A percentile compares a stretch with the other conserved stretches of the same genome.
Evolutionary conservation across 2,888 invertebrate species (phyloP).

Genomic region (Zelleria hepariella): DNA sequence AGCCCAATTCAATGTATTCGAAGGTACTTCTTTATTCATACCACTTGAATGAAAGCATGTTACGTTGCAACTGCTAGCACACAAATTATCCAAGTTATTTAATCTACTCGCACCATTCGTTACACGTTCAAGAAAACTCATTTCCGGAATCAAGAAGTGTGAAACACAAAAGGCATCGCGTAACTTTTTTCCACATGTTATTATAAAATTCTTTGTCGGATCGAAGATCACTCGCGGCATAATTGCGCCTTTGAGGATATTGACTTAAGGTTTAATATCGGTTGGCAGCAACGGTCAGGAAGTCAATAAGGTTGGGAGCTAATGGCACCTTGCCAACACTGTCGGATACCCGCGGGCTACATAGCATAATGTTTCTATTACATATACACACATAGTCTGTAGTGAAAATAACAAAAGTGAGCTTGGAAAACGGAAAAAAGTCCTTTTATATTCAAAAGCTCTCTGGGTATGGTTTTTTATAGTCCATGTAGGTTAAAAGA

Average conservation of each 20-base stretch:
- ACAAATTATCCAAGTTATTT: neutral
- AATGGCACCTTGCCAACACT: slow-evolving; percentile 46
- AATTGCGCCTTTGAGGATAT: slow-evolving; percentile 25
- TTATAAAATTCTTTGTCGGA: neutral
- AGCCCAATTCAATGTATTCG: no score
- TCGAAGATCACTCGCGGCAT: slow-evolving; percentile 2
- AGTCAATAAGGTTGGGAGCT: slow-evolving; percentile 44
- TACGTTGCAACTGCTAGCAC: neutral
- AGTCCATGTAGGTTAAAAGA: neutral
- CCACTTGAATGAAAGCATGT: no score
- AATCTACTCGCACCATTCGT: neutral
- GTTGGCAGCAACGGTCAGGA: slow-evolving; percentile 26
- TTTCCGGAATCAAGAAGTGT: neutral
- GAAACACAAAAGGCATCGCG: neutral
- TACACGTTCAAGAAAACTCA: neutral
- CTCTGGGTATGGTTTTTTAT: neutral
- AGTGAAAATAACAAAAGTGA: slow-evolving; percentile 4
- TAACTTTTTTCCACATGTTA: slow-evolving; percentile 3
- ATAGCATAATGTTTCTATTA: neutral
- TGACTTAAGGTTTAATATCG: slow-evolving; percentile 34
- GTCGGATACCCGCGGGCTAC: slow-evolving; percentile 21
- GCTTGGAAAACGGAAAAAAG: no score
- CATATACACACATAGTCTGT: neutral
- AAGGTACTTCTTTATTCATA: no score
- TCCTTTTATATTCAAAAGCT: neutral